Evolutionary conservation across 1,140 invertebrate species (phyloP).

Genomic region (Bursaphelenchus mucronatus): DNA sequence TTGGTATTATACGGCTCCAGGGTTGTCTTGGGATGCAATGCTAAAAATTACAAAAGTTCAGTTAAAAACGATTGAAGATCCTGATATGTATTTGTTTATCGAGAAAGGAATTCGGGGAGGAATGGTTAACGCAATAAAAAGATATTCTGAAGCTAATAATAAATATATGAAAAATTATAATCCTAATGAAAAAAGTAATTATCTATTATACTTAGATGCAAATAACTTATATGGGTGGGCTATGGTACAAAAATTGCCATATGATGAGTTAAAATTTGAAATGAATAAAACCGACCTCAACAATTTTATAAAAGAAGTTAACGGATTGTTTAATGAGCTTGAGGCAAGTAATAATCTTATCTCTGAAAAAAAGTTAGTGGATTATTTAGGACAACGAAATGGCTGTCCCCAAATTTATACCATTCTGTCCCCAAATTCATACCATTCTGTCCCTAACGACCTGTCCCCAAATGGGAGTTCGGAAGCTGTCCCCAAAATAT

Average conservation of each 20-base stretch:
- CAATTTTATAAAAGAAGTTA: no score
- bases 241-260: conserved; percentile 34
- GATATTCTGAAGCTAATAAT: conserved; percentile 50
- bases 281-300: no score
- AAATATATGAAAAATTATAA: no score
- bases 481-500: no score
- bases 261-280: conserved; percentile 28
- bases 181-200: conserved; percentile 34
- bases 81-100: conserved; percentile 48
- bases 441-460: no score
- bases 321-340: no score
- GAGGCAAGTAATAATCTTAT: conserved; percentile 28
- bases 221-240: conserved; percentile 42
- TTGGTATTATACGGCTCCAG: conserved; percentile 44
- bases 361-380: conserved; percentile 42
- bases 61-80: conserved; percentile 51
- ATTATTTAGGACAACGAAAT: conserved; percentile 44
- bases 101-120: conserved; percentile 42
- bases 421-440: no score
- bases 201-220: conserved; percentile 41
- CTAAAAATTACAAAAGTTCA: conserved; percentile 46
- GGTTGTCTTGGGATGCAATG: conserved; percentile 41
- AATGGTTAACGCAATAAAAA: conserved; percentile 32
- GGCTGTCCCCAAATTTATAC: no score
- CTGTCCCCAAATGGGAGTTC: no score